Conservation (phyloP, 64 coral and sea anemone species). For the Montipora sp. region DNA sequence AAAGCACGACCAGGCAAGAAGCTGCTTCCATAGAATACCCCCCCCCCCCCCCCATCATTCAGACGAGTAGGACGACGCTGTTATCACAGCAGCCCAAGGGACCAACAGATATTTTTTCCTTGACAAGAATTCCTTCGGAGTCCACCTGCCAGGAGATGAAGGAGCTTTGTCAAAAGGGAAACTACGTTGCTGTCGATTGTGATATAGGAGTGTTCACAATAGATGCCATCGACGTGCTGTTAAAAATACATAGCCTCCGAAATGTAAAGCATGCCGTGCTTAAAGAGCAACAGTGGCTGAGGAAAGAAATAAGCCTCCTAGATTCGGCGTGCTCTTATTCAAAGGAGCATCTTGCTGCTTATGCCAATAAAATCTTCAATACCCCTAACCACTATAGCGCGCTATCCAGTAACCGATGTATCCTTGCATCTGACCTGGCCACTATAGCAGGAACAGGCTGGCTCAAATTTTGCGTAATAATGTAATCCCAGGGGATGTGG, state of each 20-base stretch:
- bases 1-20: not conserved
- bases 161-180: slow-evolving; percentile 30
- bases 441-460: slow-evolving; percentile 49
- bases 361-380: slow-evolving; percentile 39
- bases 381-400: slow-evolving; percentile 6
- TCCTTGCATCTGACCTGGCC: slow-evolving; percentile 51
- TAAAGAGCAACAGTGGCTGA: slow-evolving; percentile 44
- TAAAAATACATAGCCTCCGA: slow-evolving; percentile 54
- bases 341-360: slow-evolving; percentile 5
- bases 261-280: slow-evolving; percentile 21
- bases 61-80: not conserved
- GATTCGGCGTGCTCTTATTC: slow-evolving; percentile 32
- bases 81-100: not conserved
- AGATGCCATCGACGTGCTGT: not conserved
- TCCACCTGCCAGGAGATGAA: slow-evolving; percentile 51
- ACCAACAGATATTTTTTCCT: slow-evolving; percentile 13
- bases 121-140: slow-evolving; percentile 27
- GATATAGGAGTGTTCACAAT: slow-evolving; percentile 41
- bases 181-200: slow-evolving; percentile 34
- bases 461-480: slow-evolving; percentile 15
- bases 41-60: no score
- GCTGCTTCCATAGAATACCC: no score
- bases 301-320: slow-evolving; percentile 20
- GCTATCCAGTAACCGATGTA: slow-evolving; percentile 10
- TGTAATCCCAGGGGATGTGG: not conserved